Percentiles rank a stretch among this genome's conserved stretches.
Evolutionary conservation across 2,888 invertebrate species (phyloP).

Genomic region (Erebia ligea): DNA sequence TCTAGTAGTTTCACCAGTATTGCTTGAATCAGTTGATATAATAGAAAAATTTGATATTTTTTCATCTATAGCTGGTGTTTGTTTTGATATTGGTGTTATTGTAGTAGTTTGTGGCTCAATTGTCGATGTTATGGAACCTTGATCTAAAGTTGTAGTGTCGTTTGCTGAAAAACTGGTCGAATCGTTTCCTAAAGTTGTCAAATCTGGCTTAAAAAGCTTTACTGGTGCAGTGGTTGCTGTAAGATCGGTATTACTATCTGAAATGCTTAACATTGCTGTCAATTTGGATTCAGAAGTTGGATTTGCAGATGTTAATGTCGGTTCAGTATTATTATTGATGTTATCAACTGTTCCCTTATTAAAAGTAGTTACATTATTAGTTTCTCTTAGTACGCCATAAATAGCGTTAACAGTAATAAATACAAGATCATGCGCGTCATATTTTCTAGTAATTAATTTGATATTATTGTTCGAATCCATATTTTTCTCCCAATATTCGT

Average conservation of each 20-base stretch:
- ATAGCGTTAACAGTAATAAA: background rate
- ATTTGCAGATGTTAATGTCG: background rate
- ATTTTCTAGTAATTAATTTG: background rate
- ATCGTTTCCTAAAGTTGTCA: background rate
- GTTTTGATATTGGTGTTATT: background rate
- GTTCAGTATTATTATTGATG: background rate
- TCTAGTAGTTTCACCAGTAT: conserved; percentile 3
- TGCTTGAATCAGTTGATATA: background rate
- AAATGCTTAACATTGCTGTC: background rate
- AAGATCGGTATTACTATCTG: background rate
- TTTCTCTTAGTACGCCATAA: background rate
- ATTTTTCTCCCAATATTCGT: conserved; percentile 24
- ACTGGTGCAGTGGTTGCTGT: background rate
- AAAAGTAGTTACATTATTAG: background rate
- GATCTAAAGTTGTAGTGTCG: background rate
- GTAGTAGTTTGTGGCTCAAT: background rate
- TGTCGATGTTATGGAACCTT: background rate
- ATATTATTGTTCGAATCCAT: background rate
- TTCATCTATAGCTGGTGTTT: background rate
- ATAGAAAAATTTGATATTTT: background rate
- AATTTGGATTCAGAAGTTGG: background rate
- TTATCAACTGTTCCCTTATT: background rate
- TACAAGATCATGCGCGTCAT: background rate
- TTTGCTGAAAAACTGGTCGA: background rate
- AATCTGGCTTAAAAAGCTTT: background rate